A percentile compares a stretch with the other conserved stretches of the same genome.
Evolutionary conservation across 30 jellyfish, hydroid and myxozoan species (phyloP).

Genomic region (Pseudorhiza aurosa): DNA sequence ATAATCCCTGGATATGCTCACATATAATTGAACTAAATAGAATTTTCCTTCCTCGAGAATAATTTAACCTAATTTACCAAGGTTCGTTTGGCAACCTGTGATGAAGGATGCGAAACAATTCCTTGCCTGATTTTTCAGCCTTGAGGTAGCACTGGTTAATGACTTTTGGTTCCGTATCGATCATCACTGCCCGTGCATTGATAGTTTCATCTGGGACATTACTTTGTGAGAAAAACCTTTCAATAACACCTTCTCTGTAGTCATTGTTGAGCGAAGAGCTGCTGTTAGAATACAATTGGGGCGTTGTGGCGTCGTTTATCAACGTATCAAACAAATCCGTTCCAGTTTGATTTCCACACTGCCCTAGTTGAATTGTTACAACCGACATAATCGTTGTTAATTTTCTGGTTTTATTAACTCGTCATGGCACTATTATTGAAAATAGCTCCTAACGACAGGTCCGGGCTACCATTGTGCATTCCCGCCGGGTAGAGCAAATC

Average conservation of each 20-base stretch:
- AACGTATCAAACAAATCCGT: conserved; percentile 69
- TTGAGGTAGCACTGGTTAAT: conserved; percentile 42
- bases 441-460: too few relatives aligned
- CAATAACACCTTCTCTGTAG: conserved; percentile 56
- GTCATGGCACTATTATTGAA: too few relatives aligned
- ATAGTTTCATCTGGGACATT: neutral
- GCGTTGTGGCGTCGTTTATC: conserved; percentile 63
- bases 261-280: conserved; percentile 12
- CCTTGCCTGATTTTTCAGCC: conserved; percentile 59
- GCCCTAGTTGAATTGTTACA: conserved; percentile 93
- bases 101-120: neutral
- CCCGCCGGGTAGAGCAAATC: neutral
- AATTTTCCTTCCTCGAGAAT: too few relatives aligned
- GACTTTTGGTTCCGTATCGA: conserved; percentile 93
- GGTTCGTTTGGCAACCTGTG: too few relatives aligned
- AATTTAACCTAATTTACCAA: too few relatives aligned
- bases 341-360: conserved; percentile 96
- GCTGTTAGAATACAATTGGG: conserved; percentile 46
- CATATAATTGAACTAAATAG: too few relatives aligned
- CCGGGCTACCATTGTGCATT: neutral
- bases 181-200: conserved; percentile 83
- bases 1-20: too few relatives aligned
- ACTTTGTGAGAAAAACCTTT: conserved; percentile 62
- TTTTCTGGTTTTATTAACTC: too few relatives aligned
- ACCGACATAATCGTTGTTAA: conserved; percentile 86